Conservation (phyloP, 2,888 invertebrate genomes). For the Erebia epiphron region DNA sequence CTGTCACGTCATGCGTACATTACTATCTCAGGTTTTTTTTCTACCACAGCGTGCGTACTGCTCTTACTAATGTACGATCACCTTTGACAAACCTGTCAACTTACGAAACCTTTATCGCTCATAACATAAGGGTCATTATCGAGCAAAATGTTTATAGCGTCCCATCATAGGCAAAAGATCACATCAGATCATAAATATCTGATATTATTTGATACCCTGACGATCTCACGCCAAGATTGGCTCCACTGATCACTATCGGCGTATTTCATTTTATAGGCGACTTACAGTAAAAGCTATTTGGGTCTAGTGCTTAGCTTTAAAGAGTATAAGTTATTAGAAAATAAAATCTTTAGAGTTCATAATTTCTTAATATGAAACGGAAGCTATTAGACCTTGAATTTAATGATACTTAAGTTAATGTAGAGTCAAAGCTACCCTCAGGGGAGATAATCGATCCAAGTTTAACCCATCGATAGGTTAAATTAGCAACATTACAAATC, state of each 20-base stretch:
- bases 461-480: too few species aligned
- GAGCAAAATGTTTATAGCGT: constrained; percentile 3
- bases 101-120: constrained; percentile 14
- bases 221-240: constrained; percentile 61
- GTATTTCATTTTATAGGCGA: constrained; percentile 48
- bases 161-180: constrained; percentile 49
- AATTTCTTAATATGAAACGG: neutral
- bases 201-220: constrained; percentile 63
- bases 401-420: neutral
- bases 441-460: too few species aligned
- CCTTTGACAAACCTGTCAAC: neutral
- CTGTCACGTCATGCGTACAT: neutral
- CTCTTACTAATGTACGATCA: neutral
- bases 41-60: neutral
- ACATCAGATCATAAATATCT: constrained; percentile 65
- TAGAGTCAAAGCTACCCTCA: neutral
- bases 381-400: neutral
- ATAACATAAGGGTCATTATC: constrained; percentile 17
- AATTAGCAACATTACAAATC: too few species aligned
- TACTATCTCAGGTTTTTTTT: too few species aligned
- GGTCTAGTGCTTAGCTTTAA: constrained; percentile 24
- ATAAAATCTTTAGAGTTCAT: constrained; percentile 13
- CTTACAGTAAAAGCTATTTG: constrained; percentile 31
- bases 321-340: constrained; percentile 29
- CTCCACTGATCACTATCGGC: constrained; percentile 58